phyloP scores from a whole-genome alignment of 2,113 vertebrate genomes.

The Anser brachyrhynchus region DNA sequence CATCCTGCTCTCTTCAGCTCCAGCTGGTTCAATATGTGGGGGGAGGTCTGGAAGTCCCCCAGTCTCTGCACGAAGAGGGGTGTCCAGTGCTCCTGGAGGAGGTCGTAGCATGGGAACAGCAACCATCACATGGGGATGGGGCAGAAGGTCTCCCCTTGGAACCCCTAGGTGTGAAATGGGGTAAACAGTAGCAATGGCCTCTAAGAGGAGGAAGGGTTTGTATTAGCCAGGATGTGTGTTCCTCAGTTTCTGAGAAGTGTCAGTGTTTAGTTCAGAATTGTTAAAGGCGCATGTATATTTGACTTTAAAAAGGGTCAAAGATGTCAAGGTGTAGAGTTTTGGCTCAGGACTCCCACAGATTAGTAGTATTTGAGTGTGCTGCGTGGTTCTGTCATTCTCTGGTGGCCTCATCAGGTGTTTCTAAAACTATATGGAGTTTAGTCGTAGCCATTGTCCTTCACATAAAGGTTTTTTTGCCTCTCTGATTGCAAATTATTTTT shows the following conservation, averaged over 20 bases:
- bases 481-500: not conserved
- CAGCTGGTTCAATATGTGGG: not conserved
- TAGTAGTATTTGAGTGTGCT: not conserved
- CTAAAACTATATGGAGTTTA: not conserved
- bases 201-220: not conserved
- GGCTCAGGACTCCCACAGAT: not conserved
- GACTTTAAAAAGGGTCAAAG: not conserved
- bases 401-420: not conserved
- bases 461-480: accelerated
- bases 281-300: not conserved
- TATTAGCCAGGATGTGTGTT: not conserved
- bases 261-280: not conserved
- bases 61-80: accelerated
- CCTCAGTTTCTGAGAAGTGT: not conserved
- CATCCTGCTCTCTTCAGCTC: not conserved
- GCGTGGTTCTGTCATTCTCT: not conserved
- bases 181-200: not conserved
- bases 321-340: not conserved
- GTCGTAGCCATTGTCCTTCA: not conserved
- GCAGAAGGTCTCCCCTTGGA: not conserved
- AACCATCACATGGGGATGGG: accelerated
- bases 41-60: not conserved
- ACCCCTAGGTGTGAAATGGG: not conserved
- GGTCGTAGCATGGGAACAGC: not conserved
- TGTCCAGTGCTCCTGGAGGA: accelerated